Evolutionary conservation across 35 echinoderm and acorn worm genomes (phyloP), one percentile per base, ranked within the genome.

Genomic region (Holothuria glaberrima): DNA sequence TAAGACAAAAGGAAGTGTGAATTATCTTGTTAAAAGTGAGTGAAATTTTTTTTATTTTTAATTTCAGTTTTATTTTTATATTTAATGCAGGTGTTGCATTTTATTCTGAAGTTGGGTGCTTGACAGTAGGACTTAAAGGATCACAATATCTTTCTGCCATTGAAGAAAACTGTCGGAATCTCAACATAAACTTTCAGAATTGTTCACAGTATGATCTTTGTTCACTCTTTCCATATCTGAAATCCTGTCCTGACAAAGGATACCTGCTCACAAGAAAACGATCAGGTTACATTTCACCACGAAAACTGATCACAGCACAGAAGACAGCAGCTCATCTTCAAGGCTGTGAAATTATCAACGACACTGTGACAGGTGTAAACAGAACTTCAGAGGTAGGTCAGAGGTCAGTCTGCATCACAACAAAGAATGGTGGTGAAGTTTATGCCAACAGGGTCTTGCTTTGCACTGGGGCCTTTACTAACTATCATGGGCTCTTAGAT

Each of bases 291-390:
- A 74, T 95, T 32, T 68, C 41, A 25, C 87, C 94, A 18, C 72
- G 94, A 30, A 89, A 80, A 22, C 64, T 94, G 17, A 64, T 95
- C 20, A 10, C 32, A 34, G 94, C 94, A 25, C 92, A 95, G 72
- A 82, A 84, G 44, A 84, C 54, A 12, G 87, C 82, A 0, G 94
- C 94, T 59, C 75, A 82, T 48, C 59, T 76, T 4, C 81, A 86
- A 59, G 91, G 94, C 32, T 95, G 94, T 58, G 90, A 95, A 20
- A 64, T 95, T 28, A 72, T 95, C 33, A 38, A 84, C 73, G 94
- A 92, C 64, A 72, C 86, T 27, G 90, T 76, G 7, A 12, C 36
- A 25, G 58, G 12, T 24, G 62, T 86, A 32, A 24, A 63, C 19
- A 20, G 2, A 38, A 30, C 44, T 38, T 35, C 13, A 10, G 76